phyloP scores from a whole-genome alignment of 2,888 invertebrate species.

The Habroteleia sp. region DNA sequence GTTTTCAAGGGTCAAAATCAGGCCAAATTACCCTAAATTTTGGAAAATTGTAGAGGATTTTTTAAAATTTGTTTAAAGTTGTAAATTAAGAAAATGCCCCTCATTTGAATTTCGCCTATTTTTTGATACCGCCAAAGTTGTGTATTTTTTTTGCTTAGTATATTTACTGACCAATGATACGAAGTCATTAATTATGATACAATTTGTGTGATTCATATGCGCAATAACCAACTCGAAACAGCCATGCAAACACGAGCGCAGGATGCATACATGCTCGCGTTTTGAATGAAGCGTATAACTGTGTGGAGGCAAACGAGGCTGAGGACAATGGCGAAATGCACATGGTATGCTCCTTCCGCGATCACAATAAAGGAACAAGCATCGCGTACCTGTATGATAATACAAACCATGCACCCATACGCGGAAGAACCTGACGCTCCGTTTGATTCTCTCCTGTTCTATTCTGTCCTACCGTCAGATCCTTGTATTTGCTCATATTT shows the following conservation, averaged over 20 bases:
- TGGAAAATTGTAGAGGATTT: too few relatives aligned
- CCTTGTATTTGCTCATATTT: conserved; percentile 56
- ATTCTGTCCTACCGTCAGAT: conserved; percentile 58
- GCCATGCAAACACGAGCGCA: conserved; percentile 51
- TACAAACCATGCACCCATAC: conserved; percentile 63
- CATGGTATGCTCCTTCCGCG: conserved; percentile 68
- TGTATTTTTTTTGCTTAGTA: too few relatives aligned
- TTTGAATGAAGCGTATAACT: conserved; percentile 50
- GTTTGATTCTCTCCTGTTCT: conserved; percentile 61
- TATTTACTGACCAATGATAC: conserved; percentile 26
- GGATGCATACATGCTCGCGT: conserved; percentile 22
- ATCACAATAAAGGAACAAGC: conserved; percentile 67
- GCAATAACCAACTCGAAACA: conserved; percentile 53
- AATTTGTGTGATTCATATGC: conserved; percentile 59
- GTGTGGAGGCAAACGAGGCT: conserved; percentile 64
- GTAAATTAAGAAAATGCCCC: too few relatives aligned
- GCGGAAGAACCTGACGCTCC: conserved; percentile 58
- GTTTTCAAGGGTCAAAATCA: too few relatives aligned
- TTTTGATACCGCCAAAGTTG: too few relatives aligned
- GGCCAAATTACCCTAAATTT: too few relatives aligned
- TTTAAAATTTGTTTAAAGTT: too few relatives aligned
- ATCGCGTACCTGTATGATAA: conserved; percentile 68
- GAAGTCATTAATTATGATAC: conserved; percentile 61
- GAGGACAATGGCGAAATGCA: conserved; percentile 69
- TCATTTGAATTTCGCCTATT: too few relatives aligned